Conservation (phyloP, 2,113 vertebrate genomes). For the Tringa solitaria region DNA sequence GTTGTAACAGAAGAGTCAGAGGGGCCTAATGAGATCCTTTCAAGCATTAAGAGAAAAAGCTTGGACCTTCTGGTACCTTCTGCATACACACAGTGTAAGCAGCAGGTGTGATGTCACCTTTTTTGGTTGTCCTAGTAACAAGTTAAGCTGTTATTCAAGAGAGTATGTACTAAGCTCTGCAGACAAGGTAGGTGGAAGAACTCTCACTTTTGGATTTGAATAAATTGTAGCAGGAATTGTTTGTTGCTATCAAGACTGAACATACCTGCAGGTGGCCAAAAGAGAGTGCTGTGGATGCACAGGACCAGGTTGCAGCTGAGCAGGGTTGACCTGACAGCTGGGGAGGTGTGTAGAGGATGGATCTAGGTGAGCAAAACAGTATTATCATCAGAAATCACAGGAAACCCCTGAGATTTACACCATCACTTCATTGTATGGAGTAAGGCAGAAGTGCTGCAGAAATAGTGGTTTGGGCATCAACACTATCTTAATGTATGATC, state of each 20-base stretch:
- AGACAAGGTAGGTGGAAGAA: not conserved
- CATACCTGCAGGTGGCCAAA: not conserved
- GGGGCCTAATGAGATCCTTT: not conserved
- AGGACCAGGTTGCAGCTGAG: not conserved
- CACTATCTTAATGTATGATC: not conserved
- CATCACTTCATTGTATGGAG: not conserved
- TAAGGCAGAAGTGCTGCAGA: not conserved
- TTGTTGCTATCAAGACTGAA: not conserved
- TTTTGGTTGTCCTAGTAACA: constrained; percentile 43
- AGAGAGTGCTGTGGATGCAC: not conserved
- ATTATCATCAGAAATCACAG: not conserved
- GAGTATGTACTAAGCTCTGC: not conserved
- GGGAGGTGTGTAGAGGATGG: not conserved
- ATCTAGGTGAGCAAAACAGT: not conserved
- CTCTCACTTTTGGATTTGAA: not conserved
- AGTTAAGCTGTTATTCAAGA: not conserved
- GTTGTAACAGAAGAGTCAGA: not conserved
- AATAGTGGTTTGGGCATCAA: not conserved
- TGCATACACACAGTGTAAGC: not conserved
- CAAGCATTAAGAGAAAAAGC: not conserved
- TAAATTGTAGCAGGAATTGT: not conserved
- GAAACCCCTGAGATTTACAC: not conserved
- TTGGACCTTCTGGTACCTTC: not conserved
- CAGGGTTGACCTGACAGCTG: not conserved
- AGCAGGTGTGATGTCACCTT: constrained; percentile 26